Evolutionary conservation across 2,113 vertebrate species (phyloP), one percentile per base, ranked within the genome.

Genomic region (Rhabdornis inornatus): DNA sequence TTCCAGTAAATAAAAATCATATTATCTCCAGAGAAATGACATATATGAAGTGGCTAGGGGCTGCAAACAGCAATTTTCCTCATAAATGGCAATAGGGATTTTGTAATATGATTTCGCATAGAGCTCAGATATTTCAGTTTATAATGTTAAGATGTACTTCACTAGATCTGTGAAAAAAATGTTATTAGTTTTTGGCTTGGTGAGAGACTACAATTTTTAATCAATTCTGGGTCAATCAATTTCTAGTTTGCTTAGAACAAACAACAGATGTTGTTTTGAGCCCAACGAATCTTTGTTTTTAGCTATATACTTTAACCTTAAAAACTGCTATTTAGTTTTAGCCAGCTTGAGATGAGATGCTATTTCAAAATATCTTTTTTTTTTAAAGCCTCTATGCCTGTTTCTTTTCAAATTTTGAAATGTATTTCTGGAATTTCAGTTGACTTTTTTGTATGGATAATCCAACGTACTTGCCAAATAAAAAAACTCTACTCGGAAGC

Each of bases 261-360:
- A 81, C 80, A 96, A 78, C 87, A 95, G 87, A 91, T 89, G 68
- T 69, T 92, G 63, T 89, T 96, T 89, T 89, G 74, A 89, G 61
- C 75, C 56, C 87, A 81, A 82, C 16, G 39, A 84, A 96, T 82
- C 37, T 81, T 83, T 95, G 60, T 15, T 92, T 95, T 78, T 82
- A 91, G 30, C 44, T 87, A 35, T 28, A 68, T 71, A 69, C 39
- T 87, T 77, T 76, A 93, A 93, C n/a, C 45, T 93, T 69, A 85
- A 92, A 82, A 64, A 18, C 37, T 76, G 53, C 22, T 76, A 23
- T 57, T 80, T 88, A n/a, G 6, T 85, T 90, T 86, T 53, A 55
- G 21, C 21, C 50, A 74, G 52, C 2, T 88, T 93, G 77, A 45
- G 9, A 63, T 33, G 10, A 68, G 44, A 78, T 6, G 6, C 22